Evolutionary conservation across 1,140 invertebrate genomes (phyloP).

Genomic region (Papilio machaon): DNA sequence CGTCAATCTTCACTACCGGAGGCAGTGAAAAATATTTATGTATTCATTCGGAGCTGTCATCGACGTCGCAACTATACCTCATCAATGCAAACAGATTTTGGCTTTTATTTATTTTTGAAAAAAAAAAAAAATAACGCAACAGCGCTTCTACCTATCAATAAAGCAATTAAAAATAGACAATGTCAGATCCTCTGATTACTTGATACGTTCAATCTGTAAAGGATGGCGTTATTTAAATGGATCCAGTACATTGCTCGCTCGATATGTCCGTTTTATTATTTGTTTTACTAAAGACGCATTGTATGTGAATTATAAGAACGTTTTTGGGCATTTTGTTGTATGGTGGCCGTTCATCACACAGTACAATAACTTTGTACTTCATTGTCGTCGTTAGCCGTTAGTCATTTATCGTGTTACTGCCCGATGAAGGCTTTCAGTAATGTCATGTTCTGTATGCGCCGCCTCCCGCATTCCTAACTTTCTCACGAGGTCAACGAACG

Average conservation of each 20-base stretch:
- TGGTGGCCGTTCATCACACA: slow-evolving; percentile 18
- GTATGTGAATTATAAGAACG: background rate
- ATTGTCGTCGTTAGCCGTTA: background rate
- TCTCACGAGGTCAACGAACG: background rate
- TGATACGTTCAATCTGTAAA: background rate
- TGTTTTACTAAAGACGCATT: background rate
- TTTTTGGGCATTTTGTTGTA: background rate
- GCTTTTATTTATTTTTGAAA: slow-evolving; percentile 69
- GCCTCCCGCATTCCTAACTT: background rate
- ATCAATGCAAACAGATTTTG: slow-evolving; percentile 61
- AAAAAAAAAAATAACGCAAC: slow-evolving; percentile 45
- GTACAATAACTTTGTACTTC: background rate
- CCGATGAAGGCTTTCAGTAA: background rate
- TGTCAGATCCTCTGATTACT: slow-evolving; percentile 37
- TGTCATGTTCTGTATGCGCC: background rate
- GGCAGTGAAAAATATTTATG: slow-evolving; percentile 53
- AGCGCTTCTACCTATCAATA: slow-evolving; percentile 51
- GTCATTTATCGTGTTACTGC: background rate
- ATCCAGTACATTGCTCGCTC: slow-evolving; percentile 9
- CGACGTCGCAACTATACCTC: slow-evolving; percentile 46
- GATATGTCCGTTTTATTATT: background rate
- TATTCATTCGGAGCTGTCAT: slow-evolving; percentile 55
- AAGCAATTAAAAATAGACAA: slow-evolving; percentile 55
- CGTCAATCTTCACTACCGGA: slow-evolving; percentile 55
- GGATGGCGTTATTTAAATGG: background rate